Conservation (phyloP, 2,797 vertebrate genomes). For the Brachymystax lenok region DNA sequence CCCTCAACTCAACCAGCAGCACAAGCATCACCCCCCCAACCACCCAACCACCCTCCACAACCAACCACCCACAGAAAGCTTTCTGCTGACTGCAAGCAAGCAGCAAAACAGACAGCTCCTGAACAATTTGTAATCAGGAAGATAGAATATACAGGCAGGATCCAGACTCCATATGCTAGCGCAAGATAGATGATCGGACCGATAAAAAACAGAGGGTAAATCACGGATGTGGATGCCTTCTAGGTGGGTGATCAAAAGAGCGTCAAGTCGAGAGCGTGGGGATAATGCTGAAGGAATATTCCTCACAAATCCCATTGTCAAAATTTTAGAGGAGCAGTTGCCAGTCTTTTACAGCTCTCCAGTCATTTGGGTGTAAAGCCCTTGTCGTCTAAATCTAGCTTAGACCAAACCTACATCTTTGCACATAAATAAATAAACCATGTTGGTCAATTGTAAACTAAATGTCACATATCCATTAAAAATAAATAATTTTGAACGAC, state of each 20-base stretch:
- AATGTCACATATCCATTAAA: too few relatives aligned
- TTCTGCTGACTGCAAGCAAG: conserved; percentile 43
- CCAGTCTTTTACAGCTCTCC: conserved; percentile 15
- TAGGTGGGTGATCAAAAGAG: conserved; percentile 69
- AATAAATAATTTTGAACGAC: neutral
- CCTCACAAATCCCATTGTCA: conserved; percentile 54
- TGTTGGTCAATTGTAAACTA: too few relatives aligned
- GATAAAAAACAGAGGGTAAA: conserved; percentile 64
- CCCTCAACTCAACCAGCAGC: conserved; percentile 53
- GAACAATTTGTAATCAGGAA: conserved; percentile 67
- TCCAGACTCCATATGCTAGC: conserved; percentile 51
- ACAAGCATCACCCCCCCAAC: conserved; percentile 7
- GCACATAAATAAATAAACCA: too few relatives aligned
- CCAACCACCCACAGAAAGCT: conserved; percentile 44
- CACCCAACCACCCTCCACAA: conserved; percentile 20
- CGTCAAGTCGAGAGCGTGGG: conserved; percentile 51
- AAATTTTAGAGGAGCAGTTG: conserved; percentile 54
- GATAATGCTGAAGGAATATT: conserved; percentile 41
- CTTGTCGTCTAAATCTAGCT: neutral
- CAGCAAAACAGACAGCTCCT: conserved; percentile 36
- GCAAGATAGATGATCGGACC: conserved; percentile 63
- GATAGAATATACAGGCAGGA: conserved; percentile 63
- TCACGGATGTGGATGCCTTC: conserved; percentile 56
- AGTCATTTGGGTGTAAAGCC: neutral
- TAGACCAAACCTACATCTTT: neutral